Base-by-base conservation (phyloP, 2,113 vertebrate species). In the Nothoprocta pentlandii region DNA sequence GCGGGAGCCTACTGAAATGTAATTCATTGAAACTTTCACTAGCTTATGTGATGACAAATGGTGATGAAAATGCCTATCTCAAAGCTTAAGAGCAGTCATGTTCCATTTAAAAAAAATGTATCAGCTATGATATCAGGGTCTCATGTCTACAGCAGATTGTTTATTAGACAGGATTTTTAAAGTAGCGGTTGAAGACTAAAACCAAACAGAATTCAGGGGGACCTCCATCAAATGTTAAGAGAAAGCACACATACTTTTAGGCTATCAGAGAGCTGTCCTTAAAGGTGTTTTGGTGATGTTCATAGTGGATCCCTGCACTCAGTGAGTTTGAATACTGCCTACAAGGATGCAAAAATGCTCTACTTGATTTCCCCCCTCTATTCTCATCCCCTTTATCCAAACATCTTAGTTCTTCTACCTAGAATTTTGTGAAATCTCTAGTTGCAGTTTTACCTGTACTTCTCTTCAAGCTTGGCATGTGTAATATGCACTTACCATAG, bases 401-500 rank as follows among this genome's bases (percentile, higher is more conserved):
- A 15, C 86, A 59, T 28, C 28, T 87, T 75, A 9, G 28, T 74
- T 88, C n/a, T 30, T 73, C 51, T 90, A 8, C 17, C 34, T 84
- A 64, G 39, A 58, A 42, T 39, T 87, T 39, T 83, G 34, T 88
- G 69, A 95, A 85, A 75, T 13, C 66, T 80, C 36, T 34, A 93
- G 49, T 49, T 94, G 58, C 9, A 56, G 3, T 79, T 94, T 85
- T 89, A 95, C 92, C 62, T 44, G 36, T 93, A 94, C 67, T 34
- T 73, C 85, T 86, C 71, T 30, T 53, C 73, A 64, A 80, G 51
- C 26, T 51, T 66, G 42, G 80, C 77, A 91, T 69, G 4, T 49
- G 44, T 88, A 56, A 92, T 94, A 96, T 94, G 82, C 89, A 89
- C 54, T 92, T 87, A 93, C 64, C 59, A 66, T 63, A 47, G 54